These are phyloP conservation scores for Aldabrachelys gigantea DNA, from an alignment of 2,113 vertebrate species.

Conservation along the genomic window DNA sequence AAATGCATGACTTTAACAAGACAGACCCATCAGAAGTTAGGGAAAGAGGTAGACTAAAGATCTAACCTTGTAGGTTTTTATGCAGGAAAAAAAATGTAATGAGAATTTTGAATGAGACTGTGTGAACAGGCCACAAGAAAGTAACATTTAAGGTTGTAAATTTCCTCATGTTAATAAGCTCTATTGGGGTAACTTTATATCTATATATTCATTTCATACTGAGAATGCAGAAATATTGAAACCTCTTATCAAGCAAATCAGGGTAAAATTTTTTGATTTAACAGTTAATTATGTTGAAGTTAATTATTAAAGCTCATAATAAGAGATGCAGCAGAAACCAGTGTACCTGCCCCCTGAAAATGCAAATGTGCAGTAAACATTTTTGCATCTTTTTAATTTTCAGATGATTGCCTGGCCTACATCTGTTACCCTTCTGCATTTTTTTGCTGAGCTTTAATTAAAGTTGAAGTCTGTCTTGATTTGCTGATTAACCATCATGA, in stretches of 20 bases:
- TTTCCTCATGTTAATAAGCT: constrained; percentile 24
- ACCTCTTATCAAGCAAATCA: constrained; percentile 23
- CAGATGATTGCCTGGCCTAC: constrained; percentile 41
- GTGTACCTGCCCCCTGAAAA: constrained; percentile 49
- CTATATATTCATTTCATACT: constrained; percentile 7
- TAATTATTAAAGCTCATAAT: constrained; percentile 70
- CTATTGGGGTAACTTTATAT: not conserved
- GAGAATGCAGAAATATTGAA: constrained; percentile 36
- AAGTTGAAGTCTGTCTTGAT: constrained; percentile 57
- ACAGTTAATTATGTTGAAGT: constrained; percentile 58
- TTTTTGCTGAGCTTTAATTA: constrained; percentile 61
- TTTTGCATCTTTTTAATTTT: constrained; percentile 51
- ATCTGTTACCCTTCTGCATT: constrained; percentile 35
- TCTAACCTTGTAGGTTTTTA: not conserved
- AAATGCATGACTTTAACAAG: not conserved
- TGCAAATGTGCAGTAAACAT: constrained; percentile 53
- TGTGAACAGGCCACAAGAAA: not conserved
- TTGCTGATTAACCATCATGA: constrained; percentile 58
- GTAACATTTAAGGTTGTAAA: not conserved
- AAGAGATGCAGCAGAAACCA: constrained; percentile 45
- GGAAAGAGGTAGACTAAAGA: not conserved
- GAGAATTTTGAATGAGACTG: not conserved
- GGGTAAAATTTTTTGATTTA: constrained; percentile 51
- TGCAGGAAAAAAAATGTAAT: not conserved
- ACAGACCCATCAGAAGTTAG: not conserved